These are phyloP conservation scores for Eristalinus sepulchralis DNA, from an alignment of 2,888 invertebrate species.

Conservation along the genomic window DNA sequence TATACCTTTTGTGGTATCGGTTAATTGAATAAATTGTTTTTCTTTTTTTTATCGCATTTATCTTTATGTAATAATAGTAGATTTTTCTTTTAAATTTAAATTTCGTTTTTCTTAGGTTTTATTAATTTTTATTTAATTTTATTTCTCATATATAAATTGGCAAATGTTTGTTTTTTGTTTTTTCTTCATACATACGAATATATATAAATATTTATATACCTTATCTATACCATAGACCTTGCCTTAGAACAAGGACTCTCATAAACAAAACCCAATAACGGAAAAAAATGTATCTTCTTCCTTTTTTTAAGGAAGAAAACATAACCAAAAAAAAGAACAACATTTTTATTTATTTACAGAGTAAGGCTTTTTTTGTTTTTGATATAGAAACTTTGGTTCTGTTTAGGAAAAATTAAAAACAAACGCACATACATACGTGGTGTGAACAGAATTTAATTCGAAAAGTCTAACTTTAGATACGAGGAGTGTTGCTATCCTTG, in stretches of 20 bases:
- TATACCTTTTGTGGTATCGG: conserved; percentile 26
- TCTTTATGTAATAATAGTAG: conserved; percentile 33
- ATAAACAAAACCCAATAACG: neutral
- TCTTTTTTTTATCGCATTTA: conserved; percentile 22
- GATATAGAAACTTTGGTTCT: conserved; percentile 71
- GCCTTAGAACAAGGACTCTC: conserved; percentile 1
- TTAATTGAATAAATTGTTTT: conserved; percentile 53
- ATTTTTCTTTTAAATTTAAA: conserved; percentile 21
- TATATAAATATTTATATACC: conserved; percentile 12
- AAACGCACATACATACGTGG: neutral
- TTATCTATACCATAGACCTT: neutral
- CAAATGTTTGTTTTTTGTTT: conserved; percentile 36
- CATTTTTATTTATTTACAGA: conserved; percentile 54
- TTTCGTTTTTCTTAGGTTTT: neutral
- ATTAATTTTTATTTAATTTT: conserved; percentile 10
- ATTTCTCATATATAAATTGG: conserved; percentile 44
- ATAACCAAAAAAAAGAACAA: conserved; percentile 14
- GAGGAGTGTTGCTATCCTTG: conserved; percentile 6
- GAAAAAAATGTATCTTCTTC: neutral
- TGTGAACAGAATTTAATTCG: neutral
- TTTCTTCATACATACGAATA: conserved; percentile 18
- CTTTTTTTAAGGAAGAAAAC: conserved; percentile 18
- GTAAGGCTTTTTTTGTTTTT: conserved; percentile 59
- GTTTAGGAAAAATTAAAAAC: conserved; percentile 37
- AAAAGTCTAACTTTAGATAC: neutral